Percentiles rank a stretch among this genome's conserved stretches.
These are phyloP conservation scores for Scaptomyza graminum DNA, from an alignment of 1,140 invertebrate species.

Conservation along the genomic window DNA sequence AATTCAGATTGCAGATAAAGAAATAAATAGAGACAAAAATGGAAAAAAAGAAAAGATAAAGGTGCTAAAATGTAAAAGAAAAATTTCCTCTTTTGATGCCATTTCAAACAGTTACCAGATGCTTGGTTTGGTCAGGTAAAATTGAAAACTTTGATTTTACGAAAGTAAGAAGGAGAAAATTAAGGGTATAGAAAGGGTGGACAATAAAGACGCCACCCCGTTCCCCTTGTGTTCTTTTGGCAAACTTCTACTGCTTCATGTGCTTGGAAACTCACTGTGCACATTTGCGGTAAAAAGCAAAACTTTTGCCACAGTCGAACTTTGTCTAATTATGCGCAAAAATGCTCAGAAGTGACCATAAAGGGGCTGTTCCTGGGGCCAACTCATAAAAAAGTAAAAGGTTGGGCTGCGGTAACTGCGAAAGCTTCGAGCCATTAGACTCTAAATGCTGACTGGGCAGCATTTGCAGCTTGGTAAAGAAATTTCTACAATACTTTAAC, in stretches of 20 bases:
- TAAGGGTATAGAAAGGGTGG: not conserved
- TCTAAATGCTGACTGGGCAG: constrained; percentile 51
- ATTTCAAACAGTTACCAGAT: not conserved
- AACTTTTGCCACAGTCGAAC: constrained; percentile 64
- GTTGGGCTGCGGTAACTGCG: constrained; percentile 26
- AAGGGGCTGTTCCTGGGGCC: constrained; percentile 43
- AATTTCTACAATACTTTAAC: constrained; percentile 51
- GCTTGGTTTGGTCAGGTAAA: not conserved
- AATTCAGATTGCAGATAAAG: too few relatives aligned
- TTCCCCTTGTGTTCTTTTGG: constrained; percentile 2
- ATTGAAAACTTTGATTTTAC: constrained; percentile 1
- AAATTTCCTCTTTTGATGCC: not conserved
- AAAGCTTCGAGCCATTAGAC: constrained; percentile 52
- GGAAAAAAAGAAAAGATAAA: too few relatives aligned
- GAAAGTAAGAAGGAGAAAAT: not conserved
- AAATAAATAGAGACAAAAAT: not conserved
- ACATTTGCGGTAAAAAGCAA: constrained; percentile 63
- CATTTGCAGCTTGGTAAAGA: constrained; percentile 10
- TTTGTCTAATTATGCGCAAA: constrained; percentile 81
- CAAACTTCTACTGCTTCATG: constrained; percentile 8
- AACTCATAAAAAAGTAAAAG: constrained; percentile 50
- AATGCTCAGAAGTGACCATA: constrained; percentile 74
- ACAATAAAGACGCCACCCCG: constrained; percentile 21
- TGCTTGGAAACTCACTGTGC: constrained; percentile 11
- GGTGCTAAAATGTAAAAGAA: too few relatives aligned